A percentile compares a stretch with the other conserved stretches of the same genome.
These are phyloP conservation scores for Stratiomys singularior DNA, from an alignment of 2,888 invertebrate species.

Conservation along the genomic window DNA sequence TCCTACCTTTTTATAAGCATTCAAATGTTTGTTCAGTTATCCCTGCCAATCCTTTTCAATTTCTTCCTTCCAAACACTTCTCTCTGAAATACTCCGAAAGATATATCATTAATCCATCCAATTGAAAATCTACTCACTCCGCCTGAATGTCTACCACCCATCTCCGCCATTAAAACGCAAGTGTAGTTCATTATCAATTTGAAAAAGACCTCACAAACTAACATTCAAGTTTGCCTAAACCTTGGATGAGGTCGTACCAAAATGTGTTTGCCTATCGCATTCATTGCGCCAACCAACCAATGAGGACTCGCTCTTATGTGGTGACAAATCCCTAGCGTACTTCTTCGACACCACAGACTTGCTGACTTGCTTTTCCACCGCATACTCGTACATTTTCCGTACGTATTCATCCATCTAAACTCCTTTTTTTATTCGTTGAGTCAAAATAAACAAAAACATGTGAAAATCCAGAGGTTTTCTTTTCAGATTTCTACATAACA, in stretches of 20 bases:
- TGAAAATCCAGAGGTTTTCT: slow-evolving; percentile 21
- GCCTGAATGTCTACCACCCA: neutral
- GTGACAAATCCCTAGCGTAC: neutral
- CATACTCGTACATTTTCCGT: too few species aligned
- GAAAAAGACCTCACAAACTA: slow-evolving; percentile 29
- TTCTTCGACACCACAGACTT: neutral
- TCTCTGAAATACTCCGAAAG: neutral
- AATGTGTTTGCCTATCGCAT: neutral
- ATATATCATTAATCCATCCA: slow-evolving; percentile 22
- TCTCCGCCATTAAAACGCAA: slow-evolving; percentile 6
- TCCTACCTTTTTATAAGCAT: too few species aligned
- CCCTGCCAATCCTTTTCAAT: too few species aligned
- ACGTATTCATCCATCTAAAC: slow-evolving; percentile 11
- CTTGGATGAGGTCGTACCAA: slow-evolving; percentile 18
- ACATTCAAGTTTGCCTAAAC: slow-evolving; percentile 30
- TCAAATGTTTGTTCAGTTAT: too few species aligned
- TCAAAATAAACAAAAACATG: slow-evolving; percentile 33
- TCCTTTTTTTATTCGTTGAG: neutral
- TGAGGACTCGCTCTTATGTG: neutral
- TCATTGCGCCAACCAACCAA: neutral
- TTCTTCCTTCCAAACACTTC: neutral
- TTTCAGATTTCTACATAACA: slow-evolving; percentile 27
- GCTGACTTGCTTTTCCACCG: slow-evolving; percentile 7
- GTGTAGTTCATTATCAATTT: slow-evolving; percentile 38
- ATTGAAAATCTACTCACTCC: neutral